phyloP scores from a whole-genome alignment of 2,888 invertebrate genomes.

The Timema cristinae region DNA sequence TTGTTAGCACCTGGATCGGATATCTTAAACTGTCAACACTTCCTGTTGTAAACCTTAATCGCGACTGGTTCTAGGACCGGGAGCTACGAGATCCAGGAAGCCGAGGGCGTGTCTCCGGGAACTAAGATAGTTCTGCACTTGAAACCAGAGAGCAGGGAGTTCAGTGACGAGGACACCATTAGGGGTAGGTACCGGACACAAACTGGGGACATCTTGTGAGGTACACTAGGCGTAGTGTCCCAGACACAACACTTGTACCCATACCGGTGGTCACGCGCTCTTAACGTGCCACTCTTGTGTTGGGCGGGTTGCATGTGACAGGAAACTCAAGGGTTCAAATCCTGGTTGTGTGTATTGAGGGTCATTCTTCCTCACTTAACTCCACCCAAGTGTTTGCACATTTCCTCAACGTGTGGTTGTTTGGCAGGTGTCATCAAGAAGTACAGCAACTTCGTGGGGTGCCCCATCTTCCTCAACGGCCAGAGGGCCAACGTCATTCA shows the following conservation, averaged over 20 bases:
- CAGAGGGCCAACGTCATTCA: constrained; percentile 82
- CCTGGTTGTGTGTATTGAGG: too few species aligned
- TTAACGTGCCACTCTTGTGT: too few species aligned
- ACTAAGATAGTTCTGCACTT: constrained; percentile 91
- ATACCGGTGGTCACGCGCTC: too few species aligned
- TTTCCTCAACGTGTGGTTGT: constrained; percentile 1
- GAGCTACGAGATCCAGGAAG: constrained; percentile 82
- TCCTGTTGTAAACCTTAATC: background rate
- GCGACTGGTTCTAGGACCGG: constrained; percentile 60
- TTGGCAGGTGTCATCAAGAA: constrained; percentile 79
- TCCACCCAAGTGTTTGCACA: constrained; percentile 13
- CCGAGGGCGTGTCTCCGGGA: constrained; percentile 78
- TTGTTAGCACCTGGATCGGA: background rate
- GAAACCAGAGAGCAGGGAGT: constrained; percentile 84
- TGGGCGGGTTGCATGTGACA: too few species aligned
- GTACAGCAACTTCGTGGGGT: constrained; percentile 96
- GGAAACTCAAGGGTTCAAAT: too few species aligned
- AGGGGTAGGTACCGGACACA: constrained; percentile 51
- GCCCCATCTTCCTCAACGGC: constrained; percentile 87
- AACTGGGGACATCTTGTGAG: too few species aligned
- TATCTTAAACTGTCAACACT: background rate
- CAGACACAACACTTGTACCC: too few species aligned
- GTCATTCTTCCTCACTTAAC: too few species aligned
- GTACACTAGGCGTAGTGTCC: too few species aligned
- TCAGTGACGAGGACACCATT: constrained; percentile 79